phyloP scores from a whole-genome alignment of 2,888 invertebrate species.

The Morpho achilles region DNA sequence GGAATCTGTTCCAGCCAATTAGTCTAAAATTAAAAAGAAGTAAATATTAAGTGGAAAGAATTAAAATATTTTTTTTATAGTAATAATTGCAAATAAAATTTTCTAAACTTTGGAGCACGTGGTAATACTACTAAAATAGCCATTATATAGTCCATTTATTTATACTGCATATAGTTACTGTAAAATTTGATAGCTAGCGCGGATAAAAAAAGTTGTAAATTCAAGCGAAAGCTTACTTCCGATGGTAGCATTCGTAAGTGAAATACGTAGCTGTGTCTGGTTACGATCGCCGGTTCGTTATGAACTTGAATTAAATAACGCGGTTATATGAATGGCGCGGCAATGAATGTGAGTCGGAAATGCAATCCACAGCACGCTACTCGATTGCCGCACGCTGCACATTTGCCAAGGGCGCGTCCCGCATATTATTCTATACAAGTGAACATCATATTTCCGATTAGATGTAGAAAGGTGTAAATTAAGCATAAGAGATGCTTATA shows the following conservation, averaged over 20 bases:
- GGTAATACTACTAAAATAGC: too few relatives aligned
- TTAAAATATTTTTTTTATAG: too few relatives aligned
- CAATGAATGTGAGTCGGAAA: conserved; percentile 75
- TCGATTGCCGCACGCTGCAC: conserved; percentile 43
- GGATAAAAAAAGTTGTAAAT: too few relatives aligned
- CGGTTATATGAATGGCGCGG: conserved; percentile 74
- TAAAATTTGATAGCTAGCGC: too few relatives aligned
- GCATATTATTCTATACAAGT: neutral
- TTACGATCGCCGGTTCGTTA: conserved; percentile 54
- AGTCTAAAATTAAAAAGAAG: too few relatives aligned
- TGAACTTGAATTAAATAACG: conserved; percentile 76
- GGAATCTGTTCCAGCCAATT: too few relatives aligned
- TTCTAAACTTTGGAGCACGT: too few relatives aligned
- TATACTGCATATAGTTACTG: too few relatives aligned
- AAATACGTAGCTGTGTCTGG: conserved; percentile 58
- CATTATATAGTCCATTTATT: too few relatives aligned
- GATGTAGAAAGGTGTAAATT: neutral
- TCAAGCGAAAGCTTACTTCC: conserved; percentile 3
- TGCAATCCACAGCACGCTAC: conserved; percentile 65
- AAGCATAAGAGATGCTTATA: too few relatives aligned
- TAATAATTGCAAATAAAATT: too few relatives aligned
- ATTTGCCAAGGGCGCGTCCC: conserved; percentile 48
- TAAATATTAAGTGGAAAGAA: too few relatives aligned
- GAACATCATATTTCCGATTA: neutral
- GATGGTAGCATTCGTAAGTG: conserved; percentile 36